Conservation (phyloP, 2,888 invertebrate species). For the Tuberolachnus salignus region DNA sequence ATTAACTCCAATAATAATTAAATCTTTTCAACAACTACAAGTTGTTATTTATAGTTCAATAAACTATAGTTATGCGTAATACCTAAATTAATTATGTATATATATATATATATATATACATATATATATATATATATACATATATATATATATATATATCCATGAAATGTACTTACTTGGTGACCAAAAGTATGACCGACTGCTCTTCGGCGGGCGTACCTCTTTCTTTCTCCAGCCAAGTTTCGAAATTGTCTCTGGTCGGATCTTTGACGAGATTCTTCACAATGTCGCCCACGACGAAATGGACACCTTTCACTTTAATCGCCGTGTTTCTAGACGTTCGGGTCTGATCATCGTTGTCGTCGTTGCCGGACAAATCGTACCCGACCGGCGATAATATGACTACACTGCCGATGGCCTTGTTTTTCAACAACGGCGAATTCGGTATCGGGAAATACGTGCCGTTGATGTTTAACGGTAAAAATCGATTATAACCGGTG, state of each 20-base stretch:
- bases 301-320: slow-evolving; percentile 73
- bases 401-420: slow-evolving; percentile 82
- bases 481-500: slow-evolving; percentile 79
- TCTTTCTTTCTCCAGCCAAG: slow-evolving; percentile 80
- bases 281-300: slow-evolving; percentile 76
- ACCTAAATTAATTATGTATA: no score
- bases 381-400: slow-evolving; percentile 83
- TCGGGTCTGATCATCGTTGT: slow-evolving; percentile 61
- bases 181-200: slow-evolving; percentile 80
- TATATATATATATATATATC: neutral
- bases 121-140: neutral
- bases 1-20: no score
- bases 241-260: slow-evolving; percentile 76
- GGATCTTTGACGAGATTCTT: slow-evolving; percentile 78
- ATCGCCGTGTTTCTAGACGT: slow-evolving; percentile 67
- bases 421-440: slow-evolving; percentile 74
- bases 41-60: no score
- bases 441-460: slow-evolving; percentile 84
- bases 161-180: slow-evolving; percentile 76
- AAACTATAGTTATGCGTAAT: no score
- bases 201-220: slow-evolving; percentile 77
- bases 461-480: slow-evolving; percentile 83
- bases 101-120: no score
- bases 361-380: slow-evolving; percentile 62
- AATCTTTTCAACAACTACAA: no score